Evolutionary conservation across 2,888 invertebrate species (phyloP), one percentile per base, ranked within the genome.

Genomic region (Eutolmus rufibarbis): DNA sequence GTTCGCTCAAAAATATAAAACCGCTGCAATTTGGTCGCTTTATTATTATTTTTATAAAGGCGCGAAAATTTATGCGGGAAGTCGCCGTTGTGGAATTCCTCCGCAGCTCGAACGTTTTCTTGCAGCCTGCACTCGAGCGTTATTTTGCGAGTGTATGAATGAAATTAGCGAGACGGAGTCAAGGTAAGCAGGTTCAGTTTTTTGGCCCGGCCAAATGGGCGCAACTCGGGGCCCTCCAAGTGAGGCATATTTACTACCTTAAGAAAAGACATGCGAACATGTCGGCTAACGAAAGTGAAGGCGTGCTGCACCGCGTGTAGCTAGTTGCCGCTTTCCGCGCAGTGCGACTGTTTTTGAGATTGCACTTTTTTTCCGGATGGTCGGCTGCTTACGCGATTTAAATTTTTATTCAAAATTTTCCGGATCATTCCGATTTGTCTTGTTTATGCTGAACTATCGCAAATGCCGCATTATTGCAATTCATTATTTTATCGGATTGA

Each of bases 141-240:
- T 9, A 19, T 23, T 23, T 23, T 66, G 19, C 12, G 34, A 34
- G 31, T 76, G 40, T 9, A 76, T 76, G 76, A 76, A 37, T 76
- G 76, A 76, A 76, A 76, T 76, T 76, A 76, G 37, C 40, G 40
- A 76, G 76, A 76, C 34, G 37, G 76, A 76, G 76, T 76, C 76
- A 76, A 76, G 76, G 76, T 76, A 19, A 76, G 37, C 76, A 76
- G 37, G 76, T 76, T 66, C 66, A 28, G 66, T 66, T 66, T 66
- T 66, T 66, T 23, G 12, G 66, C 66, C 66, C 66, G 9, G 66
- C 12, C 4, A 28, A 66, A 66, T 28, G 4, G 23, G 37, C 14
- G 76, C 37, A 19, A n/a, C n/a, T 14, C n/a, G 16, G n/a, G 16
- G 76, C 76, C 76, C 76, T 76, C 76, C n/a, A 34, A 7, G 76